Conservation (phyloP, 2,113 vertebrate genomes). For the Dicaeum eximium region DNA sequence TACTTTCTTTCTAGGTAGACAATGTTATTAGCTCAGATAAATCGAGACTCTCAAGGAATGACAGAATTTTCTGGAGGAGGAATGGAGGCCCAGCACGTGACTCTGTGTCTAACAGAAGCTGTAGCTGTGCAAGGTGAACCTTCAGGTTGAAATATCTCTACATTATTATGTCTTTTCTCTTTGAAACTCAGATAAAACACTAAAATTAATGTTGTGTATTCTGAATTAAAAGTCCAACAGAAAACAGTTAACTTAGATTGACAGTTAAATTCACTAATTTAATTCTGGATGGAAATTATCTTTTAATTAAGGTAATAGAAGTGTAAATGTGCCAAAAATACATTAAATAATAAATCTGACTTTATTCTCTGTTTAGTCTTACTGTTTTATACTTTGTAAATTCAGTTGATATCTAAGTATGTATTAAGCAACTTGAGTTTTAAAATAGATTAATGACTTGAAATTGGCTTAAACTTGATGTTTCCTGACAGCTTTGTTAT, state of each 20-base stretch:
- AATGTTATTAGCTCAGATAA: constrained; percentile 98
- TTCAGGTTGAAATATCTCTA: constrained; percentile 1
- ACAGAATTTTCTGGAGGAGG: constrained; percentile 94
- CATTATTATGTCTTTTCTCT: not conserved
- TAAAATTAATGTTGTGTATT: not conserved
- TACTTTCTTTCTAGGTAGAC: constrained; percentile 76
- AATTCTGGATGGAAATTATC: not conserved
- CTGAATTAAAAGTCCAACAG: not conserved
- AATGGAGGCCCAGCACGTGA: constrained; percentile 91
- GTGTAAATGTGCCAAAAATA: not conserved
- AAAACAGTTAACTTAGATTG: not conserved
- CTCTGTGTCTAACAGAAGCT: constrained; percentile 92
- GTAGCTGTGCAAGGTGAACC: constrained; percentile 90
- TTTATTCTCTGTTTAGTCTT: not conserved
- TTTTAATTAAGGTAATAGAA: not conserved
- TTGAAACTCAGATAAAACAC: not conserved
- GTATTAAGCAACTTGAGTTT: not conserved
- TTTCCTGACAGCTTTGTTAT: not conserved
- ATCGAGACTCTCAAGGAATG: constrained; percentile 96
- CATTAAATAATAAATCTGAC: not conserved
- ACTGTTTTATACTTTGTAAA: not conserved
- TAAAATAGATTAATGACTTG: not conserved
- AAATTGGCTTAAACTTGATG: not conserved
- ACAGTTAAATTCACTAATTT: not conserved
- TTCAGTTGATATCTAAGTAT: not conserved